Evolutionary conservation across 2,797 vertebrate genomes (phyloP), one percentile per base, ranked within the genome.

Genomic region (Phrynocephalus forsythii): DNA sequence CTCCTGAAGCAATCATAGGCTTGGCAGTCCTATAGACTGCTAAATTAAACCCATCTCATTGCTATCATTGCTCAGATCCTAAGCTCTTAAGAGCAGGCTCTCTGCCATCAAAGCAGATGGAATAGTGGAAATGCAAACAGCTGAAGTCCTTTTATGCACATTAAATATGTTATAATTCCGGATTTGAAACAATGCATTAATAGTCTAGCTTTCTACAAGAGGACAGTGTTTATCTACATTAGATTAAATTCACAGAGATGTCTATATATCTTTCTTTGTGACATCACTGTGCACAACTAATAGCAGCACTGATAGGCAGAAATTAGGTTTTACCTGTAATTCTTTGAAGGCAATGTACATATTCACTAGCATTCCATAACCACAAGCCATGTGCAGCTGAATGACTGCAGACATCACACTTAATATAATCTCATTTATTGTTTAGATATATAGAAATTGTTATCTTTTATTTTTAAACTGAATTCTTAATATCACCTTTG

Each of bases 21-120:
- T 88, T 72, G 38, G 4, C 82, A 88, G 79, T 92, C 91, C 90
- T 63, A 87, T 18, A 28, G 33, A 86, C 60, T 90, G 91, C 87
- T 94, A 95, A 93, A 92, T 71, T n/a, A 88, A 93, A 93, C 89
- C 66, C 38, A 44, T 44, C 38, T 38, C 38, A 44, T 44, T 44
- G 38, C 38, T 83, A 86, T 90, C 86, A 87, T 56, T 80, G 72
- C 88, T 91, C 87, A 60, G 78, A 83, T 87, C 28, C 79, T 78
- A 60, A 75, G 80, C 89, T 90, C 89, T 60, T 26, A 90, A 90
- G 90, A 91, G 66, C 24, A 86, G 83, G 88, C 88, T 89, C 30
- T 1, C 87, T 72, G 73, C 93, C 89, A 73, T 82, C 82, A 67
- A 85, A 91, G 81, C 94, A 95, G 94, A 93, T 93, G 91, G 91